phyloP scores from a whole-genome alignment of 2,888 invertebrate genomes.

The Iphiclides podalirius region DNA sequence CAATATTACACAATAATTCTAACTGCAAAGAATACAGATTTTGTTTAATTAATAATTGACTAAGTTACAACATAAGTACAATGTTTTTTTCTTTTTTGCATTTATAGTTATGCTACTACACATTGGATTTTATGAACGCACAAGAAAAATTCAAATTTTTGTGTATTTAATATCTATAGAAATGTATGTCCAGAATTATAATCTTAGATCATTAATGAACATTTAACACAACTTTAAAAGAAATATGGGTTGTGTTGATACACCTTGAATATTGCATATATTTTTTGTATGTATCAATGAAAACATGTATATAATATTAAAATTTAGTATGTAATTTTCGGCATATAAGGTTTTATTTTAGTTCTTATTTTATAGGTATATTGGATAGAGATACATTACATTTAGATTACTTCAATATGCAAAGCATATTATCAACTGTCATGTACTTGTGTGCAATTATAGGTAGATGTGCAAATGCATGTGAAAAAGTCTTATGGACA shows the following conservation, averaged over 20 bases:
- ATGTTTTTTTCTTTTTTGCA: constrained; percentile 6
- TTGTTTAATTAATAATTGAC: background rate
- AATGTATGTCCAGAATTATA: constrained; percentile 7
- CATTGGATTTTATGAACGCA: constrained; percentile 5
- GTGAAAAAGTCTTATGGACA: background rate
- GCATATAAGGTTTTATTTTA: background rate
- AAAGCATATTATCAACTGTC: constrained; percentile 26
- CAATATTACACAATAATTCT: background rate
- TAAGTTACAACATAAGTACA: constrained; percentile 16
- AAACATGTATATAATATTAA: constrained; percentile 10
- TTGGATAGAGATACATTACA: background rate
- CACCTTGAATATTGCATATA: constrained; percentile 10
- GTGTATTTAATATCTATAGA: background rate
- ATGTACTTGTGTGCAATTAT: constrained; percentile 15
- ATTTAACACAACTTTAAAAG: background rate
- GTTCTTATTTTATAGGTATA: background rate
- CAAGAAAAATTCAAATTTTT: background rate
- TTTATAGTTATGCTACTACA: constrained; percentile 6
- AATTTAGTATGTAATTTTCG: background rate
- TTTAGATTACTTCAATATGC: constrained; percentile 25
- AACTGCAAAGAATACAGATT: background rate
- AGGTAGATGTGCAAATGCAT: constrained; percentile 1
- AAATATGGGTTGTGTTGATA: constrained; percentile 11
- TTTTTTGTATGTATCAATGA: background rate
- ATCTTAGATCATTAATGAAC: too few relatives aligned